Percentiles rank a stretch among this genome's conserved stretches.
phyloP scores from a whole-genome alignment of 2,113 vertebrate species.

The Todiramphus saurophagus region DNA sequence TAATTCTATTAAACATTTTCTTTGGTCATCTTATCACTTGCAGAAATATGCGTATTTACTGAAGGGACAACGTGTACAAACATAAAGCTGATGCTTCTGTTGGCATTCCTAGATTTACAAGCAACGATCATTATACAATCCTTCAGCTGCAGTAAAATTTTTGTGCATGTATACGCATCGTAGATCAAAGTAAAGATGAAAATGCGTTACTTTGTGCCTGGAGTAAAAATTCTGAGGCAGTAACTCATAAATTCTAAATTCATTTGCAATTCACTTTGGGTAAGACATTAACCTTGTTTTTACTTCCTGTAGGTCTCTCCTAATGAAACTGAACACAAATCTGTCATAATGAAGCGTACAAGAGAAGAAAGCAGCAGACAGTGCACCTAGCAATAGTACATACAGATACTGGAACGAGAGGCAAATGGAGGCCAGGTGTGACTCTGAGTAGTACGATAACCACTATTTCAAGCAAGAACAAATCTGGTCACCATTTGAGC shows the following conservation, averaged over 20 bases:
- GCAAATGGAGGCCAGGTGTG: slow-evolving; percentile 44
- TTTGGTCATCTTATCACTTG: not conserved
- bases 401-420: not conserved
- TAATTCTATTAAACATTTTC: not conserved
- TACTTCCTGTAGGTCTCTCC: not conserved
- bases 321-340: not conserved
- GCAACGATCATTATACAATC: not conserved
- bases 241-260: not conserved
- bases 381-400: not conserved
- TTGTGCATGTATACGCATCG: not conserved
- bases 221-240: not conserved
- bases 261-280: not conserved
- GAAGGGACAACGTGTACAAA: not conserved
- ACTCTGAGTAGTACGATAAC: slow-evolving; percentile 9
- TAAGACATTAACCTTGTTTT: not conserved
- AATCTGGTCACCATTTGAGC: slow-evolving; percentile 51
- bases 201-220: not conserved
- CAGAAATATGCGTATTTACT: not conserved
- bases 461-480: slow-evolving; percentile 10
- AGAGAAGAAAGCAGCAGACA: not conserved
- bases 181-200: not conserved
- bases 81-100: not conserved
- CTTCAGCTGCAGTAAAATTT: not conserved
- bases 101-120: not conserved
- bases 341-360: not conserved